Evolutionary conservation across 1,140 invertebrate species (phyloP).

Genomic region (Heliothis subflexa): DNA sequence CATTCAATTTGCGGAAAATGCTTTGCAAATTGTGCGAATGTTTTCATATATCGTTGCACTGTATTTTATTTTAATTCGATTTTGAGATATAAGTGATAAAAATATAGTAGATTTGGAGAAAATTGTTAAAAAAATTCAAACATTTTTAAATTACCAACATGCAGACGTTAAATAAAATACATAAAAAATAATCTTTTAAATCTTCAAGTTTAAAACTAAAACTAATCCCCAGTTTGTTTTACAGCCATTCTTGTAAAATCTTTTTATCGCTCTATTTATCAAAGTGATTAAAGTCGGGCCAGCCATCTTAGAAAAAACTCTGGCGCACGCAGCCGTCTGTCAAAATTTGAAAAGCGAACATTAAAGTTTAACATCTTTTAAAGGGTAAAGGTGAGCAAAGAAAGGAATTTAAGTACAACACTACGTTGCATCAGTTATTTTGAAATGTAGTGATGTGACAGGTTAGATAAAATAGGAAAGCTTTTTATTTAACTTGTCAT

Average conservation of each 20-base stretch:
- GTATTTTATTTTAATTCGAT: too few relatives aligned
- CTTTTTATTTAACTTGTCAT: background rate
- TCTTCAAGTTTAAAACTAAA: conserved; percentile 26
- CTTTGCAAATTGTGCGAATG: background rate
- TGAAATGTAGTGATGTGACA: conserved; percentile 16
- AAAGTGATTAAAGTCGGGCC: conserved; percentile 43
- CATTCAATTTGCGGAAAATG: background rate
- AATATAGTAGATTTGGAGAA: too few relatives aligned
- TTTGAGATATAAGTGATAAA: too few relatives aligned
- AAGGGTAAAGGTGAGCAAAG: conserved; percentile 16
- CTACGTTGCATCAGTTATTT: background rate
- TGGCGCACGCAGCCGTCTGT: conserved; percentile 36
- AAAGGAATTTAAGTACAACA: conserved; percentile 7
- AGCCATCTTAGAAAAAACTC: conserved; percentile 40
- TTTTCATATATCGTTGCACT: background rate
- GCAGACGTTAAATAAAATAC: too few relatives aligned
- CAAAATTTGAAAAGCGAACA: conserved; percentile 43
- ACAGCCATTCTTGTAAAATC: conserved; percentile 42
- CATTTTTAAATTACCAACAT: too few relatives aligned
- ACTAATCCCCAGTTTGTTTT: conserved; percentile 51
- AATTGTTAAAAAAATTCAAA: too few relatives aligned
- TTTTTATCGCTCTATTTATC: conserved; percentile 59
- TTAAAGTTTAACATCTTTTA: conserved; percentile 17
- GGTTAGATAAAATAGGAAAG: background rate
- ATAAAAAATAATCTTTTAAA: too few relatives aligned